Evolutionary conservation across 2,113 vertebrate species (phyloP).

Genomic region (Puma concolor): DNA sequence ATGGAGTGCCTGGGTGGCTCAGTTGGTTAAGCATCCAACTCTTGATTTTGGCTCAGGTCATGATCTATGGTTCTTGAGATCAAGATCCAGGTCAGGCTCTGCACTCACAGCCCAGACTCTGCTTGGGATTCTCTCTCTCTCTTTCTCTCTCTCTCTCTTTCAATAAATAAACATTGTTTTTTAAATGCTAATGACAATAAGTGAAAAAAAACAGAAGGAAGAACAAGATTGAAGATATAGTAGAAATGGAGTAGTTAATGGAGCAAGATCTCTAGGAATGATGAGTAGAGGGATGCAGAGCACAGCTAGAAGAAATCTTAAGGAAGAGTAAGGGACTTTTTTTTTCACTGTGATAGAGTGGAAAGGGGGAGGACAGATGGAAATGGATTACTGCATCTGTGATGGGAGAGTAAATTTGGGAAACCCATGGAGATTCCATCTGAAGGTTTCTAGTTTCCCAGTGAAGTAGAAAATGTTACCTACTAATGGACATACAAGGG

Average conservation of each 20-base stretch:
- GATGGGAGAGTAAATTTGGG: neutral
- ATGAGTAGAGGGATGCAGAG: neutral
- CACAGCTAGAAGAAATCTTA: neutral
- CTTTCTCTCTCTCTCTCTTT: no score
- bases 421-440: neutral
- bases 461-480: neutral
- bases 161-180: no score
- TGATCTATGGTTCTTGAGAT: no score
- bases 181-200: neutral
- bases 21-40: no score
- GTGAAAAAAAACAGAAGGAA: neutral
- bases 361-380: neutral
- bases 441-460: neutral
- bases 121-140: no score
- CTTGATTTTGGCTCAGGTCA: no score
- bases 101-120: no score
- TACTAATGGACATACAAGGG: neutral
- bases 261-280: neutral
- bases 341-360: neutral
- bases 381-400: neutral
- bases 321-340: neutral
- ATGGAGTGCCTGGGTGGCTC: neutral
- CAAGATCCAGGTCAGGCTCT: no score
- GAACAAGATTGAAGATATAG: neutral
- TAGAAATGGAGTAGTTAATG: neutral